A percentile compares a stretch with the other conserved stretches of the same genome.
These are phyloP conservation scores for Jacana jacana DNA, from an alignment of 2,113 vertebrate species.

Conservation along the genomic window DNA sequence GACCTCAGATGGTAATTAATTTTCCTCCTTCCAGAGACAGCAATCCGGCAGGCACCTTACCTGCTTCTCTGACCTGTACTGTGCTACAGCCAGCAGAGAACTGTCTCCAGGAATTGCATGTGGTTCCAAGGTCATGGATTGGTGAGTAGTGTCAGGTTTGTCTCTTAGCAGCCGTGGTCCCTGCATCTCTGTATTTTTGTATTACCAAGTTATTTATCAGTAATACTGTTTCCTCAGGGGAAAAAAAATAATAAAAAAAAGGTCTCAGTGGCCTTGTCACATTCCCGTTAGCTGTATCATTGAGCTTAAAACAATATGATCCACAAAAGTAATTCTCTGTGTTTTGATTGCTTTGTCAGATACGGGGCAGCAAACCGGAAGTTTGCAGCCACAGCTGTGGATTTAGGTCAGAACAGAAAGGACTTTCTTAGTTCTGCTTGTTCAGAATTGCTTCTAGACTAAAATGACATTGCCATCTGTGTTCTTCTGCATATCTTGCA, in stretches of 20 bases:
- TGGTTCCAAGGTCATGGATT: not conserved
- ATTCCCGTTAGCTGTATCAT: not conserved
- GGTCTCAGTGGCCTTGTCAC: not conserved
- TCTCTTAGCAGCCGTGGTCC: not conserved
- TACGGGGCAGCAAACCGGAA: not conserved
- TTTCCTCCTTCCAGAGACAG: not conserved
- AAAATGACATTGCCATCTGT: not conserved
- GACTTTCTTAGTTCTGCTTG: not conserved
- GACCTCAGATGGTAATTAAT: not conserved
- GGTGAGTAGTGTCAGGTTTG: not conserved
- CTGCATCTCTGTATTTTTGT: not conserved
- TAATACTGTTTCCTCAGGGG: not conserved
- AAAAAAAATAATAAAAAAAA: not conserved
- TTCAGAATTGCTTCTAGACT: not conserved
- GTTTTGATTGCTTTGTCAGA: not conserved
- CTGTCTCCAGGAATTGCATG: not conserved
- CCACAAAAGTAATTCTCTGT: not conserved
- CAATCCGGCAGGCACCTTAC: too few relatives aligned
- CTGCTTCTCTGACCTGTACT: not conserved
- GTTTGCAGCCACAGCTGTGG: not conserved
- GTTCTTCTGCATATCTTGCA: not conserved
- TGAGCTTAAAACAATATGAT: not conserved
- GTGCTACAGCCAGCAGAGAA: not conserved
- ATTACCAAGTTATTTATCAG: not conserved
- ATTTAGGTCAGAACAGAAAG: not conserved